phyloP scores from a whole-genome alignment of 2,888 invertebrate genomes.

The Vannuccia rotundouncinata region DNA sequence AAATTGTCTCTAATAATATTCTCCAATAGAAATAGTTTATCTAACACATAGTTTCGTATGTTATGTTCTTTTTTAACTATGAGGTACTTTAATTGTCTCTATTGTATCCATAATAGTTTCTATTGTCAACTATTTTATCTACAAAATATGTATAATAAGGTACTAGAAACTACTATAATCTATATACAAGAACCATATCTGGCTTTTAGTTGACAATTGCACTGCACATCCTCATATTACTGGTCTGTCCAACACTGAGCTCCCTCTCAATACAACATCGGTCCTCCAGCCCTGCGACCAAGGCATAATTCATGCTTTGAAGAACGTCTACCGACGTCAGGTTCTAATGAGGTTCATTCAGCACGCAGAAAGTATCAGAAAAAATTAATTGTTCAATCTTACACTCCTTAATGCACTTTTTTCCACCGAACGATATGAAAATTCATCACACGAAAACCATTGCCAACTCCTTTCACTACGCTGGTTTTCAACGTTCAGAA shows the following conservation, averaged over 20 bases:
- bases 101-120: no score
- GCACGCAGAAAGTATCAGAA: neutral
- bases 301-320: conserved; percentile 42
- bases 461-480: neutral
- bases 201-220: conserved; percentile 27
- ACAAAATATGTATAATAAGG: no score
- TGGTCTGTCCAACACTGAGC: conserved; percentile 37
- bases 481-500: no score
- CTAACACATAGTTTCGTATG: no score
- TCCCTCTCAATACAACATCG: conserved; percentile 42
- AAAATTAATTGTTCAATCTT: neutral
- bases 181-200: no score
- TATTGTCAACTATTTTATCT: no score
- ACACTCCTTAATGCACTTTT: conserved; percentile 27
- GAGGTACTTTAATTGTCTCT: no score
- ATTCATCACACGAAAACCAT: conserved; percentile 5
- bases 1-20: no score
- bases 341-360: conserved; percentile 18
- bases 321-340: conserved; percentile 40
- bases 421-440: neutral
- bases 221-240: neutral
- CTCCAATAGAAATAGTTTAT: no score
- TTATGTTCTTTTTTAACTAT: no score
- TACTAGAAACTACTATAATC: no score
- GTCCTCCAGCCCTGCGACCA: conserved; percentile 43